Evolutionary conservation across 2,888 invertebrate species (phyloP).

Genomic region (Tenthredo mesomela): DNA sequence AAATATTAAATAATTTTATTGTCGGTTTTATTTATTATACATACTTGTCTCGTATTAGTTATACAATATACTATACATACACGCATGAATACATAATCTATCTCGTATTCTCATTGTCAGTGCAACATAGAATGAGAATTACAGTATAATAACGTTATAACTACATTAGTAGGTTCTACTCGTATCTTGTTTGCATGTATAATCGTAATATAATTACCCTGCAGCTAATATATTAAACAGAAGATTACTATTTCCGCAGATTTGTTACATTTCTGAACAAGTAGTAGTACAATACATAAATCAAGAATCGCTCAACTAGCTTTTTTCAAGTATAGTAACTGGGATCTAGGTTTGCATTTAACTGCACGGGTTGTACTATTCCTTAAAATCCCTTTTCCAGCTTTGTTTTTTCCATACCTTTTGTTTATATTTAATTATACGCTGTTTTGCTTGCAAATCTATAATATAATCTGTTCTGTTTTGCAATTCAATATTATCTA

Average conservation of each 20-base stretch:
- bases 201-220: neutral
- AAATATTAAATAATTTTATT: constrained; percentile 13
- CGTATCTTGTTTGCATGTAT: neutral
- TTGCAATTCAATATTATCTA: neutral
- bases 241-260: neutral
- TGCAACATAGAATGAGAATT: neutral
- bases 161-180: neutral
- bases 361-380: neutral
- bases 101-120: neutral
- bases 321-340: neutral
- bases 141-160: neutral
- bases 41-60: neutral
- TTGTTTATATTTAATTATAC: neutral
- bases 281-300: neutral
- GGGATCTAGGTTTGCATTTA: neutral
- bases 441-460: neutral
- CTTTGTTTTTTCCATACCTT: neutral
- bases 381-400: neutral
- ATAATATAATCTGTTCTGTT: neutral
- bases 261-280: neutral
- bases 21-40: neutral
- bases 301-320: neutral
- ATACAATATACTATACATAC: no score
- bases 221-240: neutral
- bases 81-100: neutral